A percentile compares a stretch with the other conserved stretches of the same genome.
These are phyloP conservation scores for Pandemis corylana DNA, from an alignment of 2,888 invertebrate species.

Conservation along the genomic window DNA sequence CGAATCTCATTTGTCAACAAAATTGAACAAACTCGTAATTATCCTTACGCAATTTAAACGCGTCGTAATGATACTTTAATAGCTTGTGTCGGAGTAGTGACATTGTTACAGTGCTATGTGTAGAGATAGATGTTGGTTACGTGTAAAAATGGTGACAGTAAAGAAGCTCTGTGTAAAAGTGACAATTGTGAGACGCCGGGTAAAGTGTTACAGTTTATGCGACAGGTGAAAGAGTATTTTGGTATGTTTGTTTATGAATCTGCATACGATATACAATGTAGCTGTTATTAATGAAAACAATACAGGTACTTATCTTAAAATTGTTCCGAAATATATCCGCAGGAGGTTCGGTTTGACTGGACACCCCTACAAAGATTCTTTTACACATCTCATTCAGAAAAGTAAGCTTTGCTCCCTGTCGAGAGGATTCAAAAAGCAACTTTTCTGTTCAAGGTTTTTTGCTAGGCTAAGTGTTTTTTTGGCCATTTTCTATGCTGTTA, in stretches of 20 bases:
- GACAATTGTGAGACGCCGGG: slow-evolving; percentile 51
- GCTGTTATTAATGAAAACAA: too few relatives aligned
- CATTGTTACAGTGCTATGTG: slow-evolving; percentile 37
- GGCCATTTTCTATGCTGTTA: too few relatives aligned
- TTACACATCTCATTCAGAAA: too few relatives aligned
- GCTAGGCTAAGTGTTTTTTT: too few relatives aligned
- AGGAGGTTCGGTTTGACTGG: too few relatives aligned
- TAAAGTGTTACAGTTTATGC: slow-evolving; percentile 55
- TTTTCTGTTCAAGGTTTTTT: too few relatives aligned
- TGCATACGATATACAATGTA: neutral
- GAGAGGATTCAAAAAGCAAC: too few relatives aligned
- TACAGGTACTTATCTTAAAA: too few relatives aligned
- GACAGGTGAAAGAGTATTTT: slow-evolving; percentile 61
- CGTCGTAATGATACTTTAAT: neutral
- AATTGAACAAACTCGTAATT: neutral
- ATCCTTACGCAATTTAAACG: neutral
- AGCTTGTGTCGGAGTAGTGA: slow-evolving; percentile 14
- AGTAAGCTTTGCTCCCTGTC: too few relatives aligned
- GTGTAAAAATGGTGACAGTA: slow-evolving; percentile 56
- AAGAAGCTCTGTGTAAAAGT: slow-evolving; percentile 53
- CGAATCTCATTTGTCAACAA: neutral
- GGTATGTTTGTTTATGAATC: slow-evolving; percentile 63
- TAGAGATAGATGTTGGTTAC: slow-evolving; percentile 59
- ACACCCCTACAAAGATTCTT: too few relatives aligned
- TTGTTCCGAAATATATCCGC: too few relatives aligned